phyloP scores from a whole-genome alignment of 2,888 invertebrate species.

The Taphrorychus bicolor region DNA sequence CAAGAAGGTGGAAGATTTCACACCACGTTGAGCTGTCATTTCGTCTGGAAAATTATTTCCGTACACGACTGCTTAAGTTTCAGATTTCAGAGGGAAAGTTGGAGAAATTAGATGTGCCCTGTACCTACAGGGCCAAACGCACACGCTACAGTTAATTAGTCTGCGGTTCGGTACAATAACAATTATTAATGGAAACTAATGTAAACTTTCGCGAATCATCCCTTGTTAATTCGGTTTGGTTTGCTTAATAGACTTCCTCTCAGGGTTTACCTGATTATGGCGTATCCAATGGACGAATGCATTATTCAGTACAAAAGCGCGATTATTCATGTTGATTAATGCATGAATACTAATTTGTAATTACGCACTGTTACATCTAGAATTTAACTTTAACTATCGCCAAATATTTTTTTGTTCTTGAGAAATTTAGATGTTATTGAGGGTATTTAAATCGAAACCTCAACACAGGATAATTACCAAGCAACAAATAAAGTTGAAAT shows the following conservation, averaged over 20 bases:
- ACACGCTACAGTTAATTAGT: background rate
- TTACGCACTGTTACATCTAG: background rate
- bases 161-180: background rate
- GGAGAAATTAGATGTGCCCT: no score
- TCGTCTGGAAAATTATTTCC: background rate
- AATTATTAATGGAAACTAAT: conserved; percentile 4
- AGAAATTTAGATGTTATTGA: no score
- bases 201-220: conserved; percentile 7
- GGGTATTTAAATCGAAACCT: no score
- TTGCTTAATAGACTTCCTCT: background rate
- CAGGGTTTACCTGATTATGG: background rate
- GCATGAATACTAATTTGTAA: background rate
- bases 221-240: conserved; percentile 3
- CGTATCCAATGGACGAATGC: background rate
- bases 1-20: background rate
- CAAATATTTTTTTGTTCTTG: background rate
- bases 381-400: background rate
- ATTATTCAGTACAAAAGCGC: background rate
- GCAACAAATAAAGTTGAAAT: no score
- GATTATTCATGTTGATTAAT: conserved; percentile 2
- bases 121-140: no score
- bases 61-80: background rate
- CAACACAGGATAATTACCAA: no score
- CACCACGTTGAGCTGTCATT: background rate
- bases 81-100: background rate